Percentiles rank a stretch among this genome's conserved stretches.
These are phyloP conservation scores for Mormyrus lacerda DNA, from an alignment of 2,113 vertebrate genomes.

Conservation along the genomic window DNA sequence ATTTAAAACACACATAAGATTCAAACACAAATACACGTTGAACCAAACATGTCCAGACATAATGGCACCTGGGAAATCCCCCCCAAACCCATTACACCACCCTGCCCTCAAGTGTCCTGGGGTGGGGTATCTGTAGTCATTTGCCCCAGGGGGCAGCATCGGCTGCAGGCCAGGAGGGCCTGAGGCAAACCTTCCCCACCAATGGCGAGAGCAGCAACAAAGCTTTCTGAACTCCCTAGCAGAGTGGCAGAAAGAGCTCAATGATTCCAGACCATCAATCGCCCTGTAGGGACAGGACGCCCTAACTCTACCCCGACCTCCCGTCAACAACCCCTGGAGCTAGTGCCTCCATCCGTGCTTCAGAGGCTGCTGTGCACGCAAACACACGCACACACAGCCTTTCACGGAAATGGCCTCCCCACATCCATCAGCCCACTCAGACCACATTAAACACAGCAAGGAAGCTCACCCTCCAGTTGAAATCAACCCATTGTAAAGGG, in stretches of 20 bases:
- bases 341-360: not conserved
- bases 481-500: not conserved
- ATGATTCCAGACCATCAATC: not conserved
- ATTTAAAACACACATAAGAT: not conserved
- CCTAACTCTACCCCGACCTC: constrained; percentile 23
- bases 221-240: constrained; percentile 13
- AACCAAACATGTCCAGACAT: not conserved
- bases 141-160: not conserved
- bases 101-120: not conserved
- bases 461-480: not conserved
- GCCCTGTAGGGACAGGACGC: constrained; percentile 5
- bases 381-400: not conserved
- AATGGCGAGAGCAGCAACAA: not conserved
- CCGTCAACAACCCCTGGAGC: not conserved
- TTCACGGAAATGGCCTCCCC: not conserved
- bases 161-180: not conserved
- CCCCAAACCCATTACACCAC: not conserved
- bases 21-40: not conserved
- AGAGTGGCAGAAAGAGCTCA: not conserved
- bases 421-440: not conserved
- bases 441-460: not conserved
- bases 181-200: not conserved
- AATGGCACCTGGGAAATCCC: not conserved
- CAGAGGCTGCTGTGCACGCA: not conserved
- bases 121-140: constrained; percentile 12